Conservation (phyloP, 2,888 invertebrate genomes). For the Hirtodrosophila trivittata region DNA sequence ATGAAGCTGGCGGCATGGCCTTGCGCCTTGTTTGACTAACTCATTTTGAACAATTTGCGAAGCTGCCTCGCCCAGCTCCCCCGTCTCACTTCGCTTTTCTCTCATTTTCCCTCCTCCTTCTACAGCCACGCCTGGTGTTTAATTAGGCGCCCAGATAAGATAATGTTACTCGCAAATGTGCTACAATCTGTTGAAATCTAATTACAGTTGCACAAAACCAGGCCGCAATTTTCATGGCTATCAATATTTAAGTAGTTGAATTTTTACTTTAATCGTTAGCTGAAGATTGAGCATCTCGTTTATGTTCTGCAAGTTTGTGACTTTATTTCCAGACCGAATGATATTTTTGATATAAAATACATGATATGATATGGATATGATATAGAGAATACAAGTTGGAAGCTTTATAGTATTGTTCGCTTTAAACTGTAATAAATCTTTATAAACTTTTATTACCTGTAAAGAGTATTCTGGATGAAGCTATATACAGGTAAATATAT, state of each 20-base stretch:
- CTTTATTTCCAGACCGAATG: too few species aligned
- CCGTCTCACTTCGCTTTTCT: background rate
- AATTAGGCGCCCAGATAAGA: constrained; percentile 75
- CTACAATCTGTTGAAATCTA: constrained; percentile 63
- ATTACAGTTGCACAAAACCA: constrained; percentile 55
- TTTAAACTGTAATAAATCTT: too few species aligned
- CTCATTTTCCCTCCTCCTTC: background rate
- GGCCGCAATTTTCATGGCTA: constrained; percentile 29
- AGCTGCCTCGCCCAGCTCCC: constrained; percentile 5
- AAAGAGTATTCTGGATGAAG: too few species aligned
- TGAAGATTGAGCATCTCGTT: background rate
- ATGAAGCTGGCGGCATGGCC: constrained; percentile 54
- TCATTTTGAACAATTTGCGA: constrained; percentile 76
- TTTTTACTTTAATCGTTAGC: constrained; percentile 4
- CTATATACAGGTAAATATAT: too few species aligned
- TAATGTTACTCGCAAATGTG: constrained; percentile 62
- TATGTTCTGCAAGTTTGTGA: background rate
- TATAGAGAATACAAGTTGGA: too few species aligned
- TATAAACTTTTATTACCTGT: too few species aligned
- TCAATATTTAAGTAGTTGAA: constrained; percentile 59
- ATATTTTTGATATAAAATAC: too few species aligned
- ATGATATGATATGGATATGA: too few species aligned
- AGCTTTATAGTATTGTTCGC: too few species aligned
- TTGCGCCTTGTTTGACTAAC: constrained; percentile 77
- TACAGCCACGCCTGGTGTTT: constrained; percentile 42